Conservation (phyloP, 2,113 vertebrate species). For the Paedocypris sp. region DNA sequence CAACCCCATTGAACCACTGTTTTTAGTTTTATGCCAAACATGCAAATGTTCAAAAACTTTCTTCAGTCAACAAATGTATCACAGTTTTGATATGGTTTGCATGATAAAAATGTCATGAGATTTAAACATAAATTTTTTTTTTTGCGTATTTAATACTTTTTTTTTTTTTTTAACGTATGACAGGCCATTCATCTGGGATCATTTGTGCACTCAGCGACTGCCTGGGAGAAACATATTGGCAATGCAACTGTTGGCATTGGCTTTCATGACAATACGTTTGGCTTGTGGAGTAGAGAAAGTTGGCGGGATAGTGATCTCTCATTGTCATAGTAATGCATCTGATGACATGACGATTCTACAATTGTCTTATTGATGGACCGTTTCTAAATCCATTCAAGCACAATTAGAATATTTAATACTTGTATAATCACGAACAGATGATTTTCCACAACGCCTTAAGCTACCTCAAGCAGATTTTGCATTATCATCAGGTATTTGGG, state of each 20-base stretch:
- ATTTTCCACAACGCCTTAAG: neutral
- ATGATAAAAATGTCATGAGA: too few species aligned
- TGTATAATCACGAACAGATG: neutral
- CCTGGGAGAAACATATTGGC: constrained; percentile 29
- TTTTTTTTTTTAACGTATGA: too few species aligned
- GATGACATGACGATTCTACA: constrained; percentile 26
- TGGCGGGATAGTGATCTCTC: constrained; percentile 2
- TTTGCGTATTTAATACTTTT: too few species aligned
- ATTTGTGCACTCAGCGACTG: constrained; percentile 25
- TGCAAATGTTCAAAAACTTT: too few species aligned
- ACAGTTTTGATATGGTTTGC: too few species aligned
- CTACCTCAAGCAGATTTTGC: too few species aligned
- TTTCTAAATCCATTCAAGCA: constrained; percentile 19
- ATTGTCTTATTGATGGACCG: constrained; percentile 24
- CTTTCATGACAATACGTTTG: constrained; percentile 23
- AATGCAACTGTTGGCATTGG: constrained; percentile 35
- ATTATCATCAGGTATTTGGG: neutral
- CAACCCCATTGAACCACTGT: too few species aligned
- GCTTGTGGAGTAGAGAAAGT: constrained; percentile 23
- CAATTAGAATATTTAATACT: neutral
- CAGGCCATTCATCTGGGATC: constrained; percentile 45
- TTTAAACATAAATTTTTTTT: constrained; percentile 51
- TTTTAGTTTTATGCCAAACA: too few species aligned
- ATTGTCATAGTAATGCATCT: constrained; percentile 21
- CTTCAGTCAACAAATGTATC: too few species aligned